A percentile compares a stretch with the other conserved stretches of the same genome.
Conservation (phyloP, 2,113 vertebrate genomes). For the Epinephelus cyanopodus region DNA sequence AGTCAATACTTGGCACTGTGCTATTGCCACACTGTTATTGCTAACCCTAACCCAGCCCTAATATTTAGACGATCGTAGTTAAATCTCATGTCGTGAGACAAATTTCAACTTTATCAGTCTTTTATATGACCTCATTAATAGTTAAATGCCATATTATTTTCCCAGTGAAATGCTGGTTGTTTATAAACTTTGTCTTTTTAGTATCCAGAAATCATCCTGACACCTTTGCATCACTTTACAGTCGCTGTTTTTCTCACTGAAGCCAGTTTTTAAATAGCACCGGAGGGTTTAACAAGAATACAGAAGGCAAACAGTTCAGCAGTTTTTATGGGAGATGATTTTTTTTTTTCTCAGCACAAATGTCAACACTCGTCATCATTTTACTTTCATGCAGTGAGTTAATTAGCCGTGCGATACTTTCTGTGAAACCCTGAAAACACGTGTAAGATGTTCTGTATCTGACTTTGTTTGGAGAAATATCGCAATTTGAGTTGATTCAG, state of each 20-base stretch:
- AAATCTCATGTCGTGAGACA: background rate
- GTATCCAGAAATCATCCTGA: background rate
- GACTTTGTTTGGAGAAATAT: slow-evolving; percentile 43
- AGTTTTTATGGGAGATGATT: background rate
- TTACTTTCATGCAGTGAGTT: slow-evolving; percentile 39
- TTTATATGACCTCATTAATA: background rate
- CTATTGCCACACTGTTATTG: too few relatives aligned
- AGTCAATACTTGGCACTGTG: too few relatives aligned
- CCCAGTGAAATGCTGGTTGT: background rate
- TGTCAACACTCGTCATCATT: slow-evolving; percentile 55
- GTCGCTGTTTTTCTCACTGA: background rate
- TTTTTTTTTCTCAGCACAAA: slow-evolving; percentile 46
- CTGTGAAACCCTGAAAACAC: slow-evolving; percentile 38
- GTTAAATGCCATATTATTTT: background rate
- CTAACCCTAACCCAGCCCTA: too few relatives aligned
- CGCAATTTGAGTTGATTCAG: slow-evolving; percentile 43
- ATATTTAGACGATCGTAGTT: background rate
- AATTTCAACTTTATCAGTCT: background rate
- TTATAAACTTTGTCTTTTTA: background rate
- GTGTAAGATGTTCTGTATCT: slow-evolving; percentile 29
- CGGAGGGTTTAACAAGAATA: background rate
- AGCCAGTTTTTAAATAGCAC: slow-evolving; percentile 1
- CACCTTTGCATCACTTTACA: slow-evolving; percentile 12
- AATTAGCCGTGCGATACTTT: slow-evolving; percentile 67
- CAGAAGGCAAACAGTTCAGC: slow-evolving; percentile 14